Percentiles rank a stretch among this genome's conserved stretches.
Conservation (phyloP, 1,140 invertebrate genomes). For the Agrilus planipennis region DNA sequence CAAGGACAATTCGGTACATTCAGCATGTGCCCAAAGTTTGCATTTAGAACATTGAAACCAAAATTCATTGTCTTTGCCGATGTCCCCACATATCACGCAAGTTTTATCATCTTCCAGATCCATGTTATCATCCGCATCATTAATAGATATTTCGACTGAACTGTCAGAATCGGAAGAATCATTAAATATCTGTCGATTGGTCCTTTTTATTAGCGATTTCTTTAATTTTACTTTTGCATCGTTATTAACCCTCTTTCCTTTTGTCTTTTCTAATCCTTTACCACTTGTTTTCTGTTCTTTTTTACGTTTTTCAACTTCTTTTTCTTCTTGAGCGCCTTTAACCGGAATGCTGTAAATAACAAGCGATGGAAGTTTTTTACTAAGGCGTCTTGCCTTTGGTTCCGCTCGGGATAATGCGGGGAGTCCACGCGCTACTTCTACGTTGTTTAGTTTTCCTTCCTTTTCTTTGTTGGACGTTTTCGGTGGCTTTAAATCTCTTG, state of each 20-base stretch:
- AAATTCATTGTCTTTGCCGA: not conserved
- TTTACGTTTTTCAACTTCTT: no score
- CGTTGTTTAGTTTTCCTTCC: not conserved
- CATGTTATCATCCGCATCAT: not conserved
- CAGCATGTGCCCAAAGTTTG: not conserved
- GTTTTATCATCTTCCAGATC: not conserved
- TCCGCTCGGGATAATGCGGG: not conserved
- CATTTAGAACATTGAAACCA: not conserved
- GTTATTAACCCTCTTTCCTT: no score
- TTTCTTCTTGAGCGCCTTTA: no score
- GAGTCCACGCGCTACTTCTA: not conserved
- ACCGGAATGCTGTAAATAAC: no score
- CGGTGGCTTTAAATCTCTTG: not conserved
- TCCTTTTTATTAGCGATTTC: no score
- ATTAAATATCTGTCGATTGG: no score
- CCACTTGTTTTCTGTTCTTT: no score
- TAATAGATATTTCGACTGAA: not conserved
- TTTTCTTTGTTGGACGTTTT: not conserved
- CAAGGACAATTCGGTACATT: not conserved
- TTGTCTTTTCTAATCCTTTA: no score
- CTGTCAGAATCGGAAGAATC: no score
- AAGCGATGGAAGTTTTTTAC: no score
- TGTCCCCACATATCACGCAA: not conserved
- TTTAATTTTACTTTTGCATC: no score
- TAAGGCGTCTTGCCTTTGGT: not conserved